These are phyloP conservation scores for Poecilia wingei DNA, from an alignment of 2,797 vertebrate species.

Conservation along the genomic window DNA sequence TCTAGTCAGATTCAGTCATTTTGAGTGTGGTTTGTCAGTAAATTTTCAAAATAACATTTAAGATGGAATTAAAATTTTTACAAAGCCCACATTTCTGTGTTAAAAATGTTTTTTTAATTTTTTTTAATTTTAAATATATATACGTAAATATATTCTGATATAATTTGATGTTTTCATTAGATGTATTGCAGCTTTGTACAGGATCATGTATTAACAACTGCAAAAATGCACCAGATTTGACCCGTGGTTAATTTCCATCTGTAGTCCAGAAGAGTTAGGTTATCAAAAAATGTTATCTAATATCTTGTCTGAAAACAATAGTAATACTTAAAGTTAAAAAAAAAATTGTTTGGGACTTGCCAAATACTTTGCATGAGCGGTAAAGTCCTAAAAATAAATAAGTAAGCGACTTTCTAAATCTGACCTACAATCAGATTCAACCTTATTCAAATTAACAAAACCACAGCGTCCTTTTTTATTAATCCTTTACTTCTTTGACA, in stretches of 20 bases:
- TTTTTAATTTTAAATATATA: no score
- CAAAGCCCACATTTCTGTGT: not conserved
- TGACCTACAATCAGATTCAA: not conserved
- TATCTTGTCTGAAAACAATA: no score
- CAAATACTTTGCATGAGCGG: not conserved
- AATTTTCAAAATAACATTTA: not conserved
- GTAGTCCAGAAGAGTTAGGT: not conserved
- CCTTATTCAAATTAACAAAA: slow-evolving; percentile 6
- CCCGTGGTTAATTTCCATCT: not conserved
- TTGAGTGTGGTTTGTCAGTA: not conserved
- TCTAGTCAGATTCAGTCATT: not conserved
- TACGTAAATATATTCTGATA: no score
- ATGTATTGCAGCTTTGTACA: no score
- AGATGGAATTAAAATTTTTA: not conserved
- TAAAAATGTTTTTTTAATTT: not conserved
- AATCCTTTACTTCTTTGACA: slow-evolving; percentile 12
- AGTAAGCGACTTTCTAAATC: no score
- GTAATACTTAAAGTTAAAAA: not conserved
- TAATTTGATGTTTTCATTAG: no score
- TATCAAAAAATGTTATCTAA: no score
- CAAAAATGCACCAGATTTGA: not conserved
- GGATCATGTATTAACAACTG: not conserved
- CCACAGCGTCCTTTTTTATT: not conserved
- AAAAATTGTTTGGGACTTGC: not conserved
- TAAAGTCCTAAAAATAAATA: slow-evolving; percentile 7